Evolutionary conservation across 2,888 invertebrate genomes (phyloP).

Genomic region (Leucoma salicis): DNA sequence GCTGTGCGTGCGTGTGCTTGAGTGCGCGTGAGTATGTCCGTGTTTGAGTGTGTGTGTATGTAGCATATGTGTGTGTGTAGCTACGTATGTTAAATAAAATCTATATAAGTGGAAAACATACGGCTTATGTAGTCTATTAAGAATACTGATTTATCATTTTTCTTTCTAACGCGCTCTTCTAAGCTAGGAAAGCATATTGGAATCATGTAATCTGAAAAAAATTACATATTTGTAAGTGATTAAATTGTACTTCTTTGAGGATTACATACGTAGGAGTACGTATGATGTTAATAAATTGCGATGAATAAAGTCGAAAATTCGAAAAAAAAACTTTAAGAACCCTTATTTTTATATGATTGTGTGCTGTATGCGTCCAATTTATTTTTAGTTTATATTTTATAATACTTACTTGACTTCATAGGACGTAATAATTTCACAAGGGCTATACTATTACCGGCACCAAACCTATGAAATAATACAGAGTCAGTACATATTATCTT

Average conservation of each 20-base stretch:
- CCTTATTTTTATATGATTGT: too few relatives aligned
- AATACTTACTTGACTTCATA: conserved; percentile 61
- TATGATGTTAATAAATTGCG: too few relatives aligned
- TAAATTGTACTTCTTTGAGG: too few relatives aligned
- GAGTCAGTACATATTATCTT: not conserved
- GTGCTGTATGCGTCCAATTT: not conserved
- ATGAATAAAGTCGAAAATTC: too few relatives aligned
- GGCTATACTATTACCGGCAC: conserved; percentile 64
- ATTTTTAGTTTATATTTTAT: not conserved
- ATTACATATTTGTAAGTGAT: conserved; percentile 2
- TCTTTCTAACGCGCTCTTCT: conserved; percentile 49
- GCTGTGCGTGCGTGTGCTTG: too few relatives aligned
- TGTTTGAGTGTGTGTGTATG: too few relatives aligned
- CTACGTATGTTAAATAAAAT: too few relatives aligned
- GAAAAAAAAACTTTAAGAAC: too few relatives aligned
- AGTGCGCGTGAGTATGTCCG: too few relatives aligned
- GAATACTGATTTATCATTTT: conserved; percentile 47
- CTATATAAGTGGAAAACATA: conserved; percentile 35
- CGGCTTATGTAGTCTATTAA: conserved; percentile 68
- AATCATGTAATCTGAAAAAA: conserved; percentile 59
- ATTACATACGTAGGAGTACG: too few relatives aligned
- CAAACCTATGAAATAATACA: conserved; percentile 50
- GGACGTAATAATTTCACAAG: conserved; percentile 64
- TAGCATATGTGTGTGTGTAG: too few relatives aligned
- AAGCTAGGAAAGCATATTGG: conserved; percentile 63